phyloP scores from a whole-genome alignment of 2,113 vertebrate genomes.

The Gambusia affinis region DNA sequence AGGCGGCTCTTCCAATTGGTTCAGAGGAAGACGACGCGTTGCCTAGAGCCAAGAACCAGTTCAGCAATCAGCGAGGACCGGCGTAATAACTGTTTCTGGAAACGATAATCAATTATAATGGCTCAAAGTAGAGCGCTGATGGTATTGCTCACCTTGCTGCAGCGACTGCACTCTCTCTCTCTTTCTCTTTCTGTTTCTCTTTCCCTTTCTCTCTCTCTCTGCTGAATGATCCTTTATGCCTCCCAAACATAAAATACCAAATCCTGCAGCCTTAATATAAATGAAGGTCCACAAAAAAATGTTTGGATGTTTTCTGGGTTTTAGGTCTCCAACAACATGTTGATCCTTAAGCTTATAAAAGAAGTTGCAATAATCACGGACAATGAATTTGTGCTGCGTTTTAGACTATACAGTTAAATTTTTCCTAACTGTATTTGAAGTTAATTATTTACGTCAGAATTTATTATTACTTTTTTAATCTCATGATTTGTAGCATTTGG shows the following conservation, averaged over 20 bases:
- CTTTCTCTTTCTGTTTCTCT: no score
- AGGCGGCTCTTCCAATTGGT: conserved; percentile 36
- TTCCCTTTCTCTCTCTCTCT: conserved; percentile 9
- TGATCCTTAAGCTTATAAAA: no score
- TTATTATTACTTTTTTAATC: no score
- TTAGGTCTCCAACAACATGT: no score
- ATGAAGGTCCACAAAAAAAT: not conserved
- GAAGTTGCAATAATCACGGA: no score
- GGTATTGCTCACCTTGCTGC: conserved; percentile 43
- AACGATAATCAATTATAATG: conserved; percentile 63
- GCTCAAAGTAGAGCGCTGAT: conserved; percentile 30
- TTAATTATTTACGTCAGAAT: no score
- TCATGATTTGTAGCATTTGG: no score
- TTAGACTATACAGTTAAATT: no score
- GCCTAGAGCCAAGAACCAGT: conserved; percentile 38
- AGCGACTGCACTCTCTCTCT: conserved; percentile 16
- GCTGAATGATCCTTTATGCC: conserved; percentile 32
- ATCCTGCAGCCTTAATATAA: not conserved
- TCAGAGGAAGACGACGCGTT: conserved; percentile 31
- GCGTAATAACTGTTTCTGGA: conserved; percentile 27
- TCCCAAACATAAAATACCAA: not conserved
- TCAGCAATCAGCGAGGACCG: conserved; percentile 9
- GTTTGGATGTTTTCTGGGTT: not conserved
- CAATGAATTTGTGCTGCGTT: no score
- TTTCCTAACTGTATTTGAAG: no score